Conservation (phyloP, 2,113 vertebrate genomes). For the Solenodon paradoxus region DNA sequence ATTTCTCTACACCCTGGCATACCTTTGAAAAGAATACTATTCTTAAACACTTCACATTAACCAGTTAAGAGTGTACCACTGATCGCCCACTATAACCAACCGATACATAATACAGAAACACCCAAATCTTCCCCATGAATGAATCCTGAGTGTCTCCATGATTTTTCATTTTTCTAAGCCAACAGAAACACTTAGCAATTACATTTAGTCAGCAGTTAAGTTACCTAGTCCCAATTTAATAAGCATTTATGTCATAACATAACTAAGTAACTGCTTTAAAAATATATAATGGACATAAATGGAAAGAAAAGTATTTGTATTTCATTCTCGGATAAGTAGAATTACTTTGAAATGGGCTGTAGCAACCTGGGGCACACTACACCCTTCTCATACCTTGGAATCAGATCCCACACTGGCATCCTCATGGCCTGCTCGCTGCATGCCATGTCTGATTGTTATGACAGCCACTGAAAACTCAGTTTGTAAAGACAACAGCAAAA, state of each 20-base stretch:
- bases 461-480: background rate
- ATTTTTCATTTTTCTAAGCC: background rate
- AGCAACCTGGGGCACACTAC: background rate
- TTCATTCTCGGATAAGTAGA: background rate
- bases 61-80: background rate
- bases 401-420: background rate
- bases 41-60: background rate
- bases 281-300: background rate
- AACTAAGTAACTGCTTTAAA: background rate
- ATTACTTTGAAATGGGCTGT: background rate
- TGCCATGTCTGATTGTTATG: background rate
- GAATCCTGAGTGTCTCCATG: background rate
- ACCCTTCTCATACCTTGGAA: background rate
- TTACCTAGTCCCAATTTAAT: background rate
- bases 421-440: background rate
- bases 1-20: background rate
- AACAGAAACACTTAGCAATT: constrained; percentile 1
- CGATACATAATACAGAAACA: background rate
- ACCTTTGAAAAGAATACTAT: background rate
- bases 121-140: background rate
- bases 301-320: background rate
- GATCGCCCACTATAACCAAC: background rate
- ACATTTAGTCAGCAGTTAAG: background rate
- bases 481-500: constrained; percentile 3
- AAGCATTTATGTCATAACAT: background rate